Percentiles rank a stretch among this genome's conserved stretches.
Conservation (phyloP, 2,113 vertebrate genomes). For the Albula glossodonta region DNA sequence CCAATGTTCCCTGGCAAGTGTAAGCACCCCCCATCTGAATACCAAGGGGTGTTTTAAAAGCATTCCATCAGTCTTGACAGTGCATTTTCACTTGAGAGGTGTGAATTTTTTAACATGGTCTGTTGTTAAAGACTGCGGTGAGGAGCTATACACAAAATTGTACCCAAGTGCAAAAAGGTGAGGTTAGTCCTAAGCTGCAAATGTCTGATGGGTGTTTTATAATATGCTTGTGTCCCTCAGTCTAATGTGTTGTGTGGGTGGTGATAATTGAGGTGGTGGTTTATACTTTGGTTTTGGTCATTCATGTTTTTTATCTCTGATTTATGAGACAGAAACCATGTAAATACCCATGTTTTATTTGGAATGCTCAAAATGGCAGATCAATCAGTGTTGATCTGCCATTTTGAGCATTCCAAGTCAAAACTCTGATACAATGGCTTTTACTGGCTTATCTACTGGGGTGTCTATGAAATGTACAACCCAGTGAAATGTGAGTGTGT, state of each 20-base stretch:
- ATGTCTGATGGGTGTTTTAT: not conserved
- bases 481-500: no score
- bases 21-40: not conserved
- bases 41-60: not conserved
- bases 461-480: no score
- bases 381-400: no score
- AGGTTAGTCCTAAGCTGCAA: no score
- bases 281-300: not conserved
- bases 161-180: not conserved
- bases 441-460: no score
- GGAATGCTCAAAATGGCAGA: no score
- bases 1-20: constrained; percentile 36
- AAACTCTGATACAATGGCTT: no score
- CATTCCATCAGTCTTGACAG: not conserved
- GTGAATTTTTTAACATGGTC: not conserved
- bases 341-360: no score
- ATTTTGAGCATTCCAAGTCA: no score
- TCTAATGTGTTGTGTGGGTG: not conserved
- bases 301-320: no score
- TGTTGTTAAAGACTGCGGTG: not conserved
- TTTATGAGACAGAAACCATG: no score
- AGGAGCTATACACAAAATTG: not conserved
- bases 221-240: no score
- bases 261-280: not conserved
- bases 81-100: not conserved